phyloP scores from a whole-genome alignment of 2,888 invertebrate species.

The Globia sparganii region DNA sequence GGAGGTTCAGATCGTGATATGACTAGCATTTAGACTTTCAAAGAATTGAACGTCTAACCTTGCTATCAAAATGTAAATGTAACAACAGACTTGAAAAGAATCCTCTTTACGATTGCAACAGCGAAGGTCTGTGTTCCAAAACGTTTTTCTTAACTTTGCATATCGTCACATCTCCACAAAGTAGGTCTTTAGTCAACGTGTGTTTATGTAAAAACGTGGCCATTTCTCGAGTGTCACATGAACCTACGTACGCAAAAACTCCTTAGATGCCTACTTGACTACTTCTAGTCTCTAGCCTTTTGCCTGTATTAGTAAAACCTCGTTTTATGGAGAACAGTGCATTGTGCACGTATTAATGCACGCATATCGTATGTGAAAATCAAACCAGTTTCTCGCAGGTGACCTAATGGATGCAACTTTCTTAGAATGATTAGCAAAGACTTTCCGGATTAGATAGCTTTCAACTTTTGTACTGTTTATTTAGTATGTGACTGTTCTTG shows the following conservation, averaged over 20 bases:
- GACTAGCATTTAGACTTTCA: slow-evolving; percentile 36
- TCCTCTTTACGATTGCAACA: slow-evolving; percentile 40
- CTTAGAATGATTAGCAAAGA: slow-evolving; percentile 35
- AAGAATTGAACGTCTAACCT: slow-evolving; percentile 44
- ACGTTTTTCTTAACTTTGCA: slow-evolving; percentile 40
- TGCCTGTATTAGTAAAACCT: slow-evolving; percentile 23
- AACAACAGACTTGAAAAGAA: slow-evolving; percentile 43
- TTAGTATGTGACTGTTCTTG: slow-evolving; percentile 6
- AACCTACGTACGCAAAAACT: slow-evolving; percentile 43
- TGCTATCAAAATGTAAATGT: slow-evolving; percentile 51
- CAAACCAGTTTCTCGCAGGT: slow-evolving; percentile 50
- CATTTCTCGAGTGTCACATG: slow-evolving; percentile 40
- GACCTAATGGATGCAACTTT: slow-evolving; percentile 55
- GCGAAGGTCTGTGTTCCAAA: slow-evolving; percentile 41
- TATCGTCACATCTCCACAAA: slow-evolving; percentile 52
- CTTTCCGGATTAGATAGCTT: slow-evolving; percentile 42
- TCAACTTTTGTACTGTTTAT: slow-evolving; percentile 25
- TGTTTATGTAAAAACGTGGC: slow-evolving; percentile 45
- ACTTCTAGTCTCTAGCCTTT: slow-evolving; percentile 17
- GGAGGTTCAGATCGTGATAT: slow-evolving; percentile 37
- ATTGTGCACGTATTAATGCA: slow-evolving; percentile 45
- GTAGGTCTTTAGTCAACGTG: slow-evolving; percentile 47
- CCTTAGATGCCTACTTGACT: slow-evolving; percentile 33
- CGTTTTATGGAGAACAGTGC: slow-evolving; percentile 24
- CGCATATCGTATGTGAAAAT: slow-evolving; percentile 55